phyloP scores from a whole-genome alignment of 2,113 vertebrate species.

The Noctilio leporinus region DNA sequence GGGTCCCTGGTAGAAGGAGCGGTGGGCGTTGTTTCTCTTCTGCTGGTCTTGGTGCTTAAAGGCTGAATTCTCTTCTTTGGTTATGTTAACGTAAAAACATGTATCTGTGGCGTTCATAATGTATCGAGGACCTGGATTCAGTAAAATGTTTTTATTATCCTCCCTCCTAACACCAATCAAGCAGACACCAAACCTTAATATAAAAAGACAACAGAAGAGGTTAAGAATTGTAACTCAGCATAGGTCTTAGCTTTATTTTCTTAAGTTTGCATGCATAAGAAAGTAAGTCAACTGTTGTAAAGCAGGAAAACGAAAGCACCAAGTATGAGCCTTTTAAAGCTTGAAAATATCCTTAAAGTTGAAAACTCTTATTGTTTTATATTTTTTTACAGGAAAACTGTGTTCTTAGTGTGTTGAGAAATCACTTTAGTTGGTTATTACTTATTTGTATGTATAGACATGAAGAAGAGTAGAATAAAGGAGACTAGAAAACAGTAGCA shows the following conservation, averaged over 20 bases:
- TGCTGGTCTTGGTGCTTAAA: conserved; percentile 92
- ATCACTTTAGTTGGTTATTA: background rate
- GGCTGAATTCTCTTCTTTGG: conserved; percentile 97
- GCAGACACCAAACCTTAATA: conserved; percentile 93
- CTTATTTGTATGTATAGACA: background rate
- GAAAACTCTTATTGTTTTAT: background rate
- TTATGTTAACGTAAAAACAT: conserved; percentile 98
- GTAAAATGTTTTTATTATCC: conserved; percentile 95
- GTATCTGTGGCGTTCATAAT: conserved; percentile 91
- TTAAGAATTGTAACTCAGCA: conserved; percentile 56
- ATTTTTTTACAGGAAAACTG: background rate
- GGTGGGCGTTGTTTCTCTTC: conserved; percentile 78
- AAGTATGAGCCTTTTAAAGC: background rate
- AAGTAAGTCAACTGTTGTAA: background rate
- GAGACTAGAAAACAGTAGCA: background rate
- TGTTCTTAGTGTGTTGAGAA: background rate
- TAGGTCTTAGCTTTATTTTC: background rate
- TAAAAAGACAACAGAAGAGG: conserved; percentile 68
- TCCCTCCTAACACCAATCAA: conserved; percentile 94
- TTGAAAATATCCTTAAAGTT: background rate
- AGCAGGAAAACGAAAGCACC: background rate
- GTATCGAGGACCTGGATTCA: conserved; percentile 94
- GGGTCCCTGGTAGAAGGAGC: conserved; percentile 84
- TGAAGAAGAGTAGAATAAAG: background rate
- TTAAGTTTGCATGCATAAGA: background rate